phyloP scores from a whole-genome alignment of 2,797 vertebrate genomes.

The Tokudaia muenninki region DNA sequence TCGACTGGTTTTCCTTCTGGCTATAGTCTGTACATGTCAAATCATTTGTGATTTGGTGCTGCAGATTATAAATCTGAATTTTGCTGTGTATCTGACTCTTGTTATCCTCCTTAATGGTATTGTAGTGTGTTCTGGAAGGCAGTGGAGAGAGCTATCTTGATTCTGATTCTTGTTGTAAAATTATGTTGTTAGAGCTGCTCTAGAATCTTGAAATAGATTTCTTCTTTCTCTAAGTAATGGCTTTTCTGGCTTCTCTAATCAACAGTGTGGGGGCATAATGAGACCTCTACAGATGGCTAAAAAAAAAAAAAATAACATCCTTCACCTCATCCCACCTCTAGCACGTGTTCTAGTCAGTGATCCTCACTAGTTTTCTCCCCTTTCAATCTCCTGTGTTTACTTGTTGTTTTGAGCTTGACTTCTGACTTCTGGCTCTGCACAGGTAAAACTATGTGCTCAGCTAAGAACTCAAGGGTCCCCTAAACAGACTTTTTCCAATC shows the following conservation, averaged over 20 bases:
- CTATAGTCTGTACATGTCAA: neutral
- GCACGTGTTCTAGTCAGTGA: neutral
- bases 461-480: neutral
- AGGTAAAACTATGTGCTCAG: neutral
- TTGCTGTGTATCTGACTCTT: neutral
- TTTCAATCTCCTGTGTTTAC: neutral
- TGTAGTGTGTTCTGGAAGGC: neutral
- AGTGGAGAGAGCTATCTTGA: neutral
- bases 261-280: neutral
- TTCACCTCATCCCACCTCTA: neutral
- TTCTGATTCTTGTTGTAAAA: conserved; percentile 24
- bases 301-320: neutral
- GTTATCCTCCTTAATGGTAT: neutral
- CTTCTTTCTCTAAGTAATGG: neutral
- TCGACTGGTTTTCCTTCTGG: conserved; percentile 12
- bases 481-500: neutral
- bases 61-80: neutral
- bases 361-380: neutral
- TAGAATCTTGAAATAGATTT: neutral
- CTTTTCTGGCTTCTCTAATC: neutral
- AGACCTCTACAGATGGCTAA: neutral
- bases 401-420: neutral
- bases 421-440: neutral
- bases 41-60: conserved; percentile 16
- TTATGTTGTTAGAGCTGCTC: neutral